phyloP scores from a whole-genome alignment of 2,797 vertebrate species.

The Chelon auratus region DNA sequence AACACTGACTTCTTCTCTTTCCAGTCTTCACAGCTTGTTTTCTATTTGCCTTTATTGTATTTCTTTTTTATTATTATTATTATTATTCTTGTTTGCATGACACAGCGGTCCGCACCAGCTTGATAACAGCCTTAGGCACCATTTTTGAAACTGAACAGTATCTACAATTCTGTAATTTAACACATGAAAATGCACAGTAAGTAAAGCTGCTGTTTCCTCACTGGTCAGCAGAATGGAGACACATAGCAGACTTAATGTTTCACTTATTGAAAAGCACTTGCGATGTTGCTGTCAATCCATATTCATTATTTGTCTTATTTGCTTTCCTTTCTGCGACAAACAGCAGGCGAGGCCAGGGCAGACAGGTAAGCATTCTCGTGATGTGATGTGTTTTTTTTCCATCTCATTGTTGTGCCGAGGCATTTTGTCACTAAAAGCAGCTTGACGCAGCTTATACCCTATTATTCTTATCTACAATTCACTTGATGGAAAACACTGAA shows the following conservation, averaged over 20 bases:
- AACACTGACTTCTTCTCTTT: slow-evolving; percentile 42
- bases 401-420: slow-evolving; percentile 51
- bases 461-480: slow-evolving; percentile 77
- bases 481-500: slow-evolving; percentile 71
- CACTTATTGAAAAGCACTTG: slow-evolving; percentile 52
- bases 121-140: slow-evolving; percentile 61
- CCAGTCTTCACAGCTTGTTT: slow-evolving; percentile 41
- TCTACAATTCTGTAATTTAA: slow-evolving; percentile 66
- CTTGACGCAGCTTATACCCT: slow-evolving; percentile 58
- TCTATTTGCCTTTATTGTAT: slow-evolving; percentile 63
- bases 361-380: slow-evolving; percentile 75
- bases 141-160: slow-evolving; percentile 58
- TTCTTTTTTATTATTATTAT: slow-evolving; percentile 19
- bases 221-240: slow-evolving; percentile 72
- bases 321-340: slow-evolving; percentile 28
- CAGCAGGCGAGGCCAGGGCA: slow-evolving; percentile 77
- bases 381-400: slow-evolving; percentile 38
- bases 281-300: slow-evolving; percentile 59
- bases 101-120: slow-evolving; percentile 55
- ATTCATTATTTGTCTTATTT: slow-evolving; percentile 70
- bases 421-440: slow-evolving; percentile 54
- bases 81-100: slow-evolving; percentile 44
- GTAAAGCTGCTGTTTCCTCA: slow-evolving; percentile 65
- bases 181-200: slow-evolving; percentile 73
- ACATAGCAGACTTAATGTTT: slow-evolving; percentile 47